Percentiles rank a stretch among this genome's conserved stretches.
Conservation (phyloP, 2,797 vertebrate species). For the Pantherophis alleghaniensis region DNA sequence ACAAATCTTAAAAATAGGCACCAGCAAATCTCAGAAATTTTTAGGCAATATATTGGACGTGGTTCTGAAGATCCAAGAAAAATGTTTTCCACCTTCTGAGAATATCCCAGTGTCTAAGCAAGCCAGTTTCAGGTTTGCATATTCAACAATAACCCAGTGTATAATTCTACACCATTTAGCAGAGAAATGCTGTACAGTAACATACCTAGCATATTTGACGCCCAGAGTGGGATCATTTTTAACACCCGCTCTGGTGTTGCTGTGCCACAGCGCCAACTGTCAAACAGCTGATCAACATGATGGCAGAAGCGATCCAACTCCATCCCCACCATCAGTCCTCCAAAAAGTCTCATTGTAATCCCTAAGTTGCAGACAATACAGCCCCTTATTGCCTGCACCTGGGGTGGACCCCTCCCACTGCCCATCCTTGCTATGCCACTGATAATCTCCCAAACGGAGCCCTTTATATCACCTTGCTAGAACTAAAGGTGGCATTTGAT, state of each 20-base stretch:
- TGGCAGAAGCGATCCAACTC: background rate
- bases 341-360: background rate
- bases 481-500: background rate
- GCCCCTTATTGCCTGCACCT: background rate
- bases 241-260: background rate
- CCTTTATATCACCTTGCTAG: background rate
- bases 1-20: background rate
- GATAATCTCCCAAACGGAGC: background rate
- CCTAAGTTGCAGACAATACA: background rate
- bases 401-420: background rate
- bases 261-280: background rate
- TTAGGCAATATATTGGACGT: background rate
- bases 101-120: background rate
- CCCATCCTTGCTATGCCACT: background rate
- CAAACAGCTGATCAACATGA: background rate
- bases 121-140: background rate
- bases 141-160: background rate
- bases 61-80: background rate
- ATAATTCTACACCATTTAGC: background rate
- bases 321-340: background rate
- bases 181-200: background rate
- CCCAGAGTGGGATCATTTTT: background rate
- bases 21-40: background rate
- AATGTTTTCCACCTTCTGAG: background rate
- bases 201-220: background rate